phyloP scores from a whole-genome alignment of 2,113 vertebrate genomes.

The Brienomyrus longianalis region DNA sequence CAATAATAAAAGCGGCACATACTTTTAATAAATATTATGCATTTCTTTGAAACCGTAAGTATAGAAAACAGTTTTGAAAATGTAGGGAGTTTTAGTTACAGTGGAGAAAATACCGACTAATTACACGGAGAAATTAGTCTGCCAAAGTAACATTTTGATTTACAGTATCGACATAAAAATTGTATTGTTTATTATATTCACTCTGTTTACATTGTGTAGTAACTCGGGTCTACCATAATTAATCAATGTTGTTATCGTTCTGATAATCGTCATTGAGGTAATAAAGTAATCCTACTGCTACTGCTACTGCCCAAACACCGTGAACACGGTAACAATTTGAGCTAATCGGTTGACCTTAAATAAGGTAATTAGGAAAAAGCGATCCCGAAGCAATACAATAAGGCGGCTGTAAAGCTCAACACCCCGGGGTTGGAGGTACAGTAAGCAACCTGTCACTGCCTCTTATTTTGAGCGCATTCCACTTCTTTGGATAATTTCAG shows the following conservation, averaged over 20 bases:
- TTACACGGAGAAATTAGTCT: background rate
- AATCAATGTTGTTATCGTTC: background rate
- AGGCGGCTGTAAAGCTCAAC: slow-evolving; percentile 43
- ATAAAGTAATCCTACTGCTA: background rate
- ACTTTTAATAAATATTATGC: background rate
- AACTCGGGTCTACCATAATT: background rate
- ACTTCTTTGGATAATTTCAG: background rate
- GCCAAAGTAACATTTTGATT: background rate
- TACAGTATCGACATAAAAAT: background rate
- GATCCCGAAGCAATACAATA: slow-evolving; percentile 12
- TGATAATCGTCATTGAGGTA: background rate
- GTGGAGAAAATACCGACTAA: background rate
- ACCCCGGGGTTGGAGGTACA: background rate
- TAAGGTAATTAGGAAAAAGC: slow-evolving; percentile 54
- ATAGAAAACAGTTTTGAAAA: background rate
- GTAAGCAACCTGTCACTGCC: background rate
- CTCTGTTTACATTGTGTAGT: background rate
- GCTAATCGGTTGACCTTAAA: slow-evolving; percentile 51
- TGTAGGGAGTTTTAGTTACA: background rate
- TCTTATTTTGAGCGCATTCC: background rate
- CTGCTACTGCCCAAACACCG: background rate
- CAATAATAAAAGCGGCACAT: background rate
- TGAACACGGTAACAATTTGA: slow-evolving; percentile 12
- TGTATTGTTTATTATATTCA: background rate
- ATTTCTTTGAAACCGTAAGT: background rate